Evolutionary conservation across 2,888 invertebrate genomes (phyloP), one percentile per base, ranked within the genome.

Genomic region (Argynnis bischoffii): DNA sequence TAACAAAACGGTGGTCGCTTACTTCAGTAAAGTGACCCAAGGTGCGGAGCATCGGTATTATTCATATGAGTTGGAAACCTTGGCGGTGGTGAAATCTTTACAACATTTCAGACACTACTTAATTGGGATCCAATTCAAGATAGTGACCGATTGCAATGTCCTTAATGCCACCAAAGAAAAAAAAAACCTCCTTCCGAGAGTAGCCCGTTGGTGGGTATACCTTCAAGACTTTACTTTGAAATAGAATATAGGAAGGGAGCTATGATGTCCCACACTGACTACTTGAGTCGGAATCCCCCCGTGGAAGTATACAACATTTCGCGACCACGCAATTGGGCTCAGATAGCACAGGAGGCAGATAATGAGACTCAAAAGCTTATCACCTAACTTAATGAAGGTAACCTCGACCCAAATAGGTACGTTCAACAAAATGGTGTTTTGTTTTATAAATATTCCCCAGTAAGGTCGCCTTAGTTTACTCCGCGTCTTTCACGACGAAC

Each of bases 131-230:
- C n/a, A 48, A 6, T 75, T 77, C 41, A 75, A 59, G 48, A 55
- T 77, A 0, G 57, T 74, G 4, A 81, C 79, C 2, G 85, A 87
- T 61, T 84, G 81, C 57, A 73, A 73, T 47, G 75, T 80, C 1
- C 56, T 83, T 1, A 78, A 78, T 35, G 57, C 71, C 0, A 77
- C 81, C 0, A 63, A 75, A 48, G 66, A 57, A 2, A 82, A 82
- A 57, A 74, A 75, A 47, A 76, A 83, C 35, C 63, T 82, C 0
- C 26, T 77, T 0, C 79, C 80, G 1, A 63, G 80, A 6, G 77
- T 83, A 0, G 78, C 78, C 0, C 63, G 82, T 0, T 82, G 81
- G 80, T 71, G 72, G 74, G 63, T 72, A 2, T 75, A 72, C 50
- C n/a, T 74, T 1, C 73, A 73, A 16, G 73, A 73, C 51, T 72